Base-by-base conservation (phyloP, 2,113 vertebrate genomes). In the Petaurus breviceps region DNA sequence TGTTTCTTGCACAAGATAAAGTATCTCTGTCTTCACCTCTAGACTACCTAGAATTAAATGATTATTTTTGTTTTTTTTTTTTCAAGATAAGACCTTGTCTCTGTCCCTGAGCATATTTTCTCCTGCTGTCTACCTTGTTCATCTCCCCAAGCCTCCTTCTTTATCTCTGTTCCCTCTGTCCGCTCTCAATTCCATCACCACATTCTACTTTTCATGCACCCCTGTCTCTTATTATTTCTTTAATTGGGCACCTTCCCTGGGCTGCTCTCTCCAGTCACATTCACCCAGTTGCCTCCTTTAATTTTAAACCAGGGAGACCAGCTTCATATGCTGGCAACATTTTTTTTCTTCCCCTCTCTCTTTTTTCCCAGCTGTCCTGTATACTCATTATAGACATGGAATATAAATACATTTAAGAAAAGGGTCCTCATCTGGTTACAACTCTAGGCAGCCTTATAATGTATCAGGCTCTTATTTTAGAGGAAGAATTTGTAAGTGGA, bases 121-220 rank as follows among this genome's bases (percentile, higher is more conserved):
- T 43, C n/a, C n/a, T 43, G n/a, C 68, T 43, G 22, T 19, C 7
- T 23, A 8, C 19, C n/a, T 43, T 7, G 19, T 84, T 84, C n/a
- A 84, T 43, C 37, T 84, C 96, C 91, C 92, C 92, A 54, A 55
- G 89, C 95, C 93, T 90, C 92, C 93, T 96, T 96, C 97, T 96
- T 97, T 96, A 95, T 54, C 91, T 57, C 68, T 52, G 94, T 89
- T 96, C 91, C 93, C 95, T 97, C 93, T 77, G 95, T 94, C 89
- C n/a, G 8, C 31, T 96, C 93, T 90, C 94, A 95, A 97, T 97
- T 95, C 28, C 91, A 95, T 92, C 95, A 97, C 96, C 90, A 93
- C 96, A 96, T 97, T 98, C 97, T 98, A 96, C 96, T 98, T 97
- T 97, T 98, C 96, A 98, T 96, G 97, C 94, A 97, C 97, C 97